Evolutionary conservation across 2,797 vertebrate genomes (phyloP).

Genomic region (Antennarius maculatus): DNA sequence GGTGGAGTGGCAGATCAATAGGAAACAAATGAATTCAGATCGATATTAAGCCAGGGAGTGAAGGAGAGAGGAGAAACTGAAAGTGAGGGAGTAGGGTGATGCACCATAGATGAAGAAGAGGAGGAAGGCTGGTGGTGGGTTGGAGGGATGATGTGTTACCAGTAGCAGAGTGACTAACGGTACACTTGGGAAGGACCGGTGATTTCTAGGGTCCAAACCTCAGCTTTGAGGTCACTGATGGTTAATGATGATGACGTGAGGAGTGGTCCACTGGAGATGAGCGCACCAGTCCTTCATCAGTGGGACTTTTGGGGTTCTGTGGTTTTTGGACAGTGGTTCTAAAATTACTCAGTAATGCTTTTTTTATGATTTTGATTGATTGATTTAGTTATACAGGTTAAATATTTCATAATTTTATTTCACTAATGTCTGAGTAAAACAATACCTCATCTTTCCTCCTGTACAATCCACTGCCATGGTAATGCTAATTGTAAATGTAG

Average conservation of each 20-base stretch:
- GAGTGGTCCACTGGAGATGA: slow-evolving; percentile 28
- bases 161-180: slow-evolving; percentile 66
- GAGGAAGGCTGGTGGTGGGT: slow-evolving; percentile 34
- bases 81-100: slow-evolving; percentile 62
- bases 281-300: slow-evolving; percentile 29
- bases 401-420: neutral
- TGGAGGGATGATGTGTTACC: slow-evolving; percentile 61
- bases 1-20: slow-evolving; percentile 82
- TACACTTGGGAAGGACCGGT: slow-evolving; percentile 68
- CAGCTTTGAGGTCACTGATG: slow-evolving; percentile 61
- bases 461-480: no score
- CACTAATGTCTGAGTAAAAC: neutral
- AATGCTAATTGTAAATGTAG: neutral
- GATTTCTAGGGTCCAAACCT: slow-evolving; percentile 64
- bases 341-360: slow-evolving; percentile 8
- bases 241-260: slow-evolving; percentile 61
- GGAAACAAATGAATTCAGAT: slow-evolving; percentile 85
- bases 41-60: slow-evolving; percentile 78
- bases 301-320: neutral
- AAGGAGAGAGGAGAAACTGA: slow-evolving; percentile 72
- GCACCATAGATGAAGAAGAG: slow-evolving; percentile 44
- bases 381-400: neutral
- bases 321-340: slow-evolving; percentile 1
- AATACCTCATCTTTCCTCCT: neutral
- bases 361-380: no score